Evolutionary conservation across 2,888 invertebrate species (phyloP), one percentile per base, ranked within the genome.

Genomic region (Hymenopus coronatus): DNA sequence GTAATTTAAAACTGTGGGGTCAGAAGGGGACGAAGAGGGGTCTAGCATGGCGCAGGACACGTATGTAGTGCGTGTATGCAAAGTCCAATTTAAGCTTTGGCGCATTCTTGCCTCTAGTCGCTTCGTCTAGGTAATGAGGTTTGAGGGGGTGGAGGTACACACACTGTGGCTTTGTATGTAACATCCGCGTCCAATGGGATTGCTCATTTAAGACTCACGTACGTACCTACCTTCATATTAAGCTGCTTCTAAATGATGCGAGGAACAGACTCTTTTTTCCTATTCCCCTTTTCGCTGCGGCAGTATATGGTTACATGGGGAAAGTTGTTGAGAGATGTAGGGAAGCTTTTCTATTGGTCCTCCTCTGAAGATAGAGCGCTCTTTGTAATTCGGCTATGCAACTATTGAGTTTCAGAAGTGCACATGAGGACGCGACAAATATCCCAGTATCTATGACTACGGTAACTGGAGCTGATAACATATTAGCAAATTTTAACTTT

Each of bases 41-140:
- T 40, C 40, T 40, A 70, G 54, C 20, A 70, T 20, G 54, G 54
- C 14, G 54, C 54, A 70, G 54, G 54, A 70, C 54, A 25, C 25
- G 25, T 70, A 25, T 20, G 54, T 70, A 70, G 54, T 70, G 25
- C 25, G 54, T 70, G 54, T 70, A 70, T 70, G 54, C 54, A 70
- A 30, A 33, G 84, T 84, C 84, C 84, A 84, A 84, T 84, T 84
- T 84, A 33, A 84, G 84, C 84, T 30, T 84, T 84, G 33, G n/a
- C 84, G 84, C 84, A 84, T 84, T 84, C 84, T 84, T 84, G 30
- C 84, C 54, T 70, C 54, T 84, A 30, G n/a, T n/a, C 84, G 40
- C 40, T 84, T 84, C 33, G 84, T 33, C 33, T n/a, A 30, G 33
- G n/a, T 33, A 30, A 84, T 33, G 33, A 33, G 84, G 84, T 84